These are phyloP conservation scores for Arenaria interpres DNA, from an alignment of 2,113 vertebrate genomes.

Conservation along the genomic window DNA sequence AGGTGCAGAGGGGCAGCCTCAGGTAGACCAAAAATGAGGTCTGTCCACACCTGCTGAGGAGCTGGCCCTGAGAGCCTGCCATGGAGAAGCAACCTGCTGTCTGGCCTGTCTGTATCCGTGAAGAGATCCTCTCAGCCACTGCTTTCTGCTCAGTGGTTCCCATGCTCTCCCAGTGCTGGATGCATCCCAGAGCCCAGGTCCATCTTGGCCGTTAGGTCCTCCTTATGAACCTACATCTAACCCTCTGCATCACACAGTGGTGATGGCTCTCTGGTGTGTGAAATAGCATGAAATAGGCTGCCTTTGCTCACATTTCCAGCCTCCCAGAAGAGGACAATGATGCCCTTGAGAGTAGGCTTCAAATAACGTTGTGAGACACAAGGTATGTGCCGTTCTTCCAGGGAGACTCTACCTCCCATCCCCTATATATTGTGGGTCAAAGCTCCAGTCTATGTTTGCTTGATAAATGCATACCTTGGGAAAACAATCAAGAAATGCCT, in stretches of 20 bases:
- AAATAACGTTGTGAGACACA: background rate
- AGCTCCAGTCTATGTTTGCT: background rate
- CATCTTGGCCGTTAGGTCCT: background rate
- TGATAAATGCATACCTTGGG: background rate
- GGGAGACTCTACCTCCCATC: background rate
- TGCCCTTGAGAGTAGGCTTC: background rate
- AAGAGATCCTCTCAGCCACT: background rate
- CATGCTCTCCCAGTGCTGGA: background rate
- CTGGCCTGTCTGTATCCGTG: background rate
- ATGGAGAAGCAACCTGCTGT: background rate
- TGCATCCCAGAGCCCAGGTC: background rate
- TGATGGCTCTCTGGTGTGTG: slow-evolving; percentile 20
- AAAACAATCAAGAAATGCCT: slow-evolving; percentile 27
- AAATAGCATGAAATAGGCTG: background rate
- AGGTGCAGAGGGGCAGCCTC: background rate
- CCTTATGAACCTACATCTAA: background rate
- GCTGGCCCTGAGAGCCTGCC: background rate
- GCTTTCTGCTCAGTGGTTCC: background rate
- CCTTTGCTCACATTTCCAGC: background rate
- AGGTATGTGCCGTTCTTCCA: background rate
- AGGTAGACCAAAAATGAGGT: background rate
- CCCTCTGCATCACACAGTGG: background rate
- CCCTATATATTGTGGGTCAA: background rate
- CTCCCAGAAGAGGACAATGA: background rate
- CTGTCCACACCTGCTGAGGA: background rate